These are phyloP conservation scores for Schizopygopsis pylzovi DNA, from an alignment of 2,797 vertebrate species.

Conservation along the genomic window DNA sequence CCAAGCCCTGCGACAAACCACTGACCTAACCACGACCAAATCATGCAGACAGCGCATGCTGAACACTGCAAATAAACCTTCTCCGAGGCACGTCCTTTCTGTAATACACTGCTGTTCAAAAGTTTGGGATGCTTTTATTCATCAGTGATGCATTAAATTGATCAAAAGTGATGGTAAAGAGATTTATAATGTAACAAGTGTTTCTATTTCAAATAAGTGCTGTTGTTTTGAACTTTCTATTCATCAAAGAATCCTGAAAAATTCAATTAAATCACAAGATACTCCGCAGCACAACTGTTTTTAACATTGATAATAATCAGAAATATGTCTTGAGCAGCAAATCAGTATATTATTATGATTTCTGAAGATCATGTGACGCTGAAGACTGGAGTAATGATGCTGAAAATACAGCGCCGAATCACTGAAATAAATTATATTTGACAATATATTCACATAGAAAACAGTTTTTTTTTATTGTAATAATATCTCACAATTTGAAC, in stretches of 20 bases:
- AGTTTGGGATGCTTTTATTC: neutral
- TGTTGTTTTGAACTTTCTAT: neutral
- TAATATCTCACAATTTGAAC: neutral
- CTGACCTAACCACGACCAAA: neutral
- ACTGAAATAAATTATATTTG: neutral
- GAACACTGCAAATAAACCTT: conserved; percentile 7
- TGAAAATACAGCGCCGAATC: too few relatives aligned
- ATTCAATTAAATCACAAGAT: neutral
- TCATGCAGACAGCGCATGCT: conserved; percentile 31
- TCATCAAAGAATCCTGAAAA: neutral
- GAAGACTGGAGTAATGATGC: neutral
- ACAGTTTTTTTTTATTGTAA: fast-evolving
- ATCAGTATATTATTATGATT: neutral
- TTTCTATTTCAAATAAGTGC: neutral
- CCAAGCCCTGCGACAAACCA: conserved; percentile 56
- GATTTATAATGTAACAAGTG: neutral
- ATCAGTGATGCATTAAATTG: neutral
- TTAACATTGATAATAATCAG: neutral
- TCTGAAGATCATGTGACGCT: conserved; percentile 9
- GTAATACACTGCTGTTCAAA: neutral
- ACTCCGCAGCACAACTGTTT: neutral
- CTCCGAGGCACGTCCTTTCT: too few relatives aligned
- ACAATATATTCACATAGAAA: neutral
- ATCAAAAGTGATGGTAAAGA: neutral
- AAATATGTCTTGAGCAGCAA: neutral